Percentiles rank a stretch among this genome's conserved stretches.
These are phyloP conservation scores for Cylas formicarius DNA, from an alignment of 1,140 invertebrate genomes.

Conservation along the genomic window DNA sequence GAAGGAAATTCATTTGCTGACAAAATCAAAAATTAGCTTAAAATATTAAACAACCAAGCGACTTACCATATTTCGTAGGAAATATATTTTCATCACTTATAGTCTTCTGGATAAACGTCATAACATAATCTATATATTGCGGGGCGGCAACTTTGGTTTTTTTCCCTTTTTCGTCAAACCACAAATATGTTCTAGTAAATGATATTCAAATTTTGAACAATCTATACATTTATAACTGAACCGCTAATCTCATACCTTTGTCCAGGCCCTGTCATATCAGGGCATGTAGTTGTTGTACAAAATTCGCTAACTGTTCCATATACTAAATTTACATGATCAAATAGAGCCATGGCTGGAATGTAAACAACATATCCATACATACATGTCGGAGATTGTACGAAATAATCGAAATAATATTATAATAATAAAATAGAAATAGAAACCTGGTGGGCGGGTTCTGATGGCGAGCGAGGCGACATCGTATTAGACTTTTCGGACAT, in stretches of 20 bases:
- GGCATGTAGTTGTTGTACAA: conserved; percentile 88
- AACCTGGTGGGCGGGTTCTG: no score
- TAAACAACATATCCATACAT: conserved; percentile 7
- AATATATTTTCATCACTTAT: conserved; percentile 95
- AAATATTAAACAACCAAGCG: conserved; percentile 3
- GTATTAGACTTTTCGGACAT: no score
- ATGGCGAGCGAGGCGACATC: no score
- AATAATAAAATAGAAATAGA: no score
- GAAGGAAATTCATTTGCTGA: conserved; percentile 90
- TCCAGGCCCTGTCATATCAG: conserved; percentile 91
- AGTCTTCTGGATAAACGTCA: conserved; percentile 95
- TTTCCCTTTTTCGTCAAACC: conserved; percentile 98
- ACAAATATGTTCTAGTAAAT: conserved; percentile 80
- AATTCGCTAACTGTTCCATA: conserved; percentile 97
- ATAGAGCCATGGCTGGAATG: conserved; percentile 86
- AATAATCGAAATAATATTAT: no score
- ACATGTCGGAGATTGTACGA: no score
- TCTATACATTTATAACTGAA: conserved; percentile 10
- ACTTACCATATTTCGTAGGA: conserved; percentile 95
- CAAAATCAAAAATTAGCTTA: conserved; percentile 37
- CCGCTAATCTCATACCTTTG: conserved; percentile 63
- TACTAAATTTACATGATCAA: conserved; percentile 95
- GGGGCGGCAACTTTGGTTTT: conserved; percentile 93
- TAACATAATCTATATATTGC: conserved; percentile 98
- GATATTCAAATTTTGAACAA: neutral